These are phyloP conservation scores for Fistularia commersonii DNA, from an alignment of 2,797 vertebrate genomes.

Conservation along the genomic window DNA sequence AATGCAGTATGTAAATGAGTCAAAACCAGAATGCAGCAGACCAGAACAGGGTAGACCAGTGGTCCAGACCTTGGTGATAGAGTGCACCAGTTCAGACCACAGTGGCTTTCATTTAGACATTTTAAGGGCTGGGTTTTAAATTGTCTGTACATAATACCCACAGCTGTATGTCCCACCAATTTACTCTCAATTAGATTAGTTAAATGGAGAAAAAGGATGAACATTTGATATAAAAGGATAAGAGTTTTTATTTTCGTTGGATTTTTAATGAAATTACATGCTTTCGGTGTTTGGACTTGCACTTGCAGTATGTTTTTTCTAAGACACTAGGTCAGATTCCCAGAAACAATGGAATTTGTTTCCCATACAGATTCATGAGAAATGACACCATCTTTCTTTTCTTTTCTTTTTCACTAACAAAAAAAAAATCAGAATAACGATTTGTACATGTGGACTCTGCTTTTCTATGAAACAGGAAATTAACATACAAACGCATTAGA, in stretches of 20 bases:
- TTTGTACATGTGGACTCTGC: conserved; percentile 65
- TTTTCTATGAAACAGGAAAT: conserved; percentile 76
- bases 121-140: conserved; percentile 25
- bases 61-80: conserved; percentile 45
- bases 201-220: conserved; percentile 15
- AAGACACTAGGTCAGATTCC: conserved; percentile 47
- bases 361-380: conserved; percentile 78
- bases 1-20: conserved; percentile 23
- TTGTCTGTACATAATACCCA: conserved; percentile 37
- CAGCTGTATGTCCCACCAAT: conserved; percentile 43
- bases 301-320: conserved; percentile 38
- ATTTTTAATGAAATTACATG: conserved; percentile 23
- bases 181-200: conserved; percentile 41
- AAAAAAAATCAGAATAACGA: conserved; percentile 48
- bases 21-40: conserved; percentile 33
- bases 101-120: conserved; percentile 36
- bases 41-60: conserved; percentile 31
- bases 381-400: conserved; percentile 53
- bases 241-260: conserved; percentile 12
- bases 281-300: conserved; percentile 19
- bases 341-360: conserved; percentile 60
- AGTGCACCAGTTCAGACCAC: conserved; percentile 43
- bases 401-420: conserved; percentile 69
- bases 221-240: conserved; percentile 12
- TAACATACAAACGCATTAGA: conserved; percentile 38